These are phyloP conservation scores for Alouatta palliata DNA, from an alignment of 2,113 vertebrate species.

Conservation along the genomic window DNA sequence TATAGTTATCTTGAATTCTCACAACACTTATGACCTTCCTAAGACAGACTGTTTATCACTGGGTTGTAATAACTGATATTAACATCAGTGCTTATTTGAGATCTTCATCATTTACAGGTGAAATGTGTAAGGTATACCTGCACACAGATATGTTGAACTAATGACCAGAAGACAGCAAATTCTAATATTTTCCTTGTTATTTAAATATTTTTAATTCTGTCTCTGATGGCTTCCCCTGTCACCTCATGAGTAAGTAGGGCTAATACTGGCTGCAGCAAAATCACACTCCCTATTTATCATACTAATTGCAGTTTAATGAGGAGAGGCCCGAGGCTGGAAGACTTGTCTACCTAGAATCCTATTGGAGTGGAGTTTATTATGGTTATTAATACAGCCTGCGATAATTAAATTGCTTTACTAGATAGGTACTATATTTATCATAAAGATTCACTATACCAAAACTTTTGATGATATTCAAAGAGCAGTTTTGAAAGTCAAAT, in stretches of 20 bases:
- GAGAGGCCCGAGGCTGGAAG: conserved; percentile 78
- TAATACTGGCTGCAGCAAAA: conserved; percentile 79
- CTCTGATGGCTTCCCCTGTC: conserved; percentile 75
- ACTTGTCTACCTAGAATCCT: conserved; percentile 78
- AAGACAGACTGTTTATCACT: conserved; percentile 50
- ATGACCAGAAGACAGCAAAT: conserved; percentile 47
- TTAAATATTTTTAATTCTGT: conserved; percentile 74
- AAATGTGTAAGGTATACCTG: conserved; percentile 45
- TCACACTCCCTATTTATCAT: conserved; percentile 83
- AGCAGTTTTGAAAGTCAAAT: conserved; percentile 61
- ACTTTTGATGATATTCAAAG: conserved; percentile 46
- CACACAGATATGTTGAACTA: conserved; percentile 49
- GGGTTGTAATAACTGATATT: conserved; percentile 38
- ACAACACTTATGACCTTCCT: conserved; percentile 32
- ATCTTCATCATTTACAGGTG: conserved; percentile 52
- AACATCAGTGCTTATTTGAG: conserved; percentile 61
- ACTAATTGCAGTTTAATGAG: conserved; percentile 86
- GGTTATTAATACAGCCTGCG: conserved; percentile 76
- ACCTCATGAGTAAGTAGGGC: conserved; percentile 80
- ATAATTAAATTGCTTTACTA: conserved; percentile 78
- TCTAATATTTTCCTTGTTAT: conserved; percentile 66
- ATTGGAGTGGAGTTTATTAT: conserved; percentile 79
- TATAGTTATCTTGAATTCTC: conserved; percentile 15
- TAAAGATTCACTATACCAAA: conserved; percentile 74
- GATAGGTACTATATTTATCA: conserved; percentile 78